Conservation (phyloP, 2,113 vertebrate genomes). For the Collichthys lucidus region DNA sequence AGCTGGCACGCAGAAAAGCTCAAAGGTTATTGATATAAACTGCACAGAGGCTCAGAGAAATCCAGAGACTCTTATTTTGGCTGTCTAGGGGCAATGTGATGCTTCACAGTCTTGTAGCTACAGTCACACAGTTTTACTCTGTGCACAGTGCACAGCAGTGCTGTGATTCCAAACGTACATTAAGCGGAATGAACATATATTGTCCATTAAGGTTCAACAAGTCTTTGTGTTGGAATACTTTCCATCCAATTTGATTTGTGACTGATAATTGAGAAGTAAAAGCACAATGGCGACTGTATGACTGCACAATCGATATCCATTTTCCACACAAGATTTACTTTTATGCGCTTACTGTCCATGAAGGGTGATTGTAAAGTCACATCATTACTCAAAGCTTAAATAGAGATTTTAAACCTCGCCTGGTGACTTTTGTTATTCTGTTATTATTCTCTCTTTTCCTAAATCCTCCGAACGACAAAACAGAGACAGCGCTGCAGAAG, state of each 20-base stretch:
- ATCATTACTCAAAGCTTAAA: conserved; percentile 48
- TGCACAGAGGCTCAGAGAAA: conserved; percentile 17
- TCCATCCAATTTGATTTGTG: conserved; percentile 40
- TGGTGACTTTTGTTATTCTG: not conserved
- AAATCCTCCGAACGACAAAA: conserved; percentile 51
- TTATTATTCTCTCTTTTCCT: not conserved
- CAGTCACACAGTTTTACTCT: not conserved
- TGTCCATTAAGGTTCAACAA: conserved; percentile 3
- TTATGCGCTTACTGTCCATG: conserved; percentile 15
- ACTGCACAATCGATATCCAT: conserved; percentile 64
- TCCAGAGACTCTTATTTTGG: conserved; percentile 1
- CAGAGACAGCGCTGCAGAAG: conserved; percentile 14
- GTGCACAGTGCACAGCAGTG: not conserved
- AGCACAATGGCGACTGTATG: conserved; percentile 32
- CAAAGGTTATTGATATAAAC: conserved; percentile 46
- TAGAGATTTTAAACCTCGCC: conserved; percentile 37
- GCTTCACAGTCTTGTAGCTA: not conserved
- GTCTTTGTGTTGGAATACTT: conserved; percentile 17
- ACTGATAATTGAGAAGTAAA: conserved; percentile 50
- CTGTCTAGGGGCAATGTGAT: not conserved
- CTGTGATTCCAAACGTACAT: not conserved
- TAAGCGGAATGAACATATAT: not conserved
- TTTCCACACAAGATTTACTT: conserved; percentile 61
- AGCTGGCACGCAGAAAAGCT: conserved; percentile 27
- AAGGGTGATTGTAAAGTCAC: conserved; percentile 33